phyloP scores from a whole-genome alignment of 1,140 invertebrate genomes.

The Ceratina japonica region DNA sequence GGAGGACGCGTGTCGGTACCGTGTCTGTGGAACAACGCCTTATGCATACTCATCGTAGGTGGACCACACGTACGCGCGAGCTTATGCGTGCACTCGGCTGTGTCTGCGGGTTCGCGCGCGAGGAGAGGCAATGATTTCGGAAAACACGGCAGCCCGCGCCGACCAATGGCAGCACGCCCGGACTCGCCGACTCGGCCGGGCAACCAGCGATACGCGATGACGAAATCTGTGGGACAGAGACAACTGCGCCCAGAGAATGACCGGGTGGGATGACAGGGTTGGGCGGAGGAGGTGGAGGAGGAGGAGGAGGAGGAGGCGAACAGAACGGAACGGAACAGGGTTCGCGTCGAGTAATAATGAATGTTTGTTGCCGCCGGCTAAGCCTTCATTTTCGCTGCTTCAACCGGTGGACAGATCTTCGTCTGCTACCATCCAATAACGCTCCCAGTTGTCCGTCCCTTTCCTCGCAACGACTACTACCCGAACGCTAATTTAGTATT shows the following conservation, averaged over 20 bases:
- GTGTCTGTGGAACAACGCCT: conserved; percentile 53
- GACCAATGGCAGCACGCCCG: conserved; percentile 66
- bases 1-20: conserved; percentile 1
- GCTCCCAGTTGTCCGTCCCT: neutral
- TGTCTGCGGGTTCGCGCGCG: conserved; percentile 51
- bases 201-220: conserved; percentile 67
- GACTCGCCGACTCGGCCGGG: conserved; percentile 42
- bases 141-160: conserved; percentile 61
- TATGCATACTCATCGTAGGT: conserved; percentile 61
- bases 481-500: conserved; percentile 13
- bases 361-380: conserved; percentile 68
- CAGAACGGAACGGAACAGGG: conserved; percentile 34
- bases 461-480: conserved; percentile 8
- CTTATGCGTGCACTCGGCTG: conserved; percentile 33
- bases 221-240: conserved; percentile 65
- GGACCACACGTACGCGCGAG: conserved; percentile 33
- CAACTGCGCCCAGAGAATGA: conserved; percentile 55
- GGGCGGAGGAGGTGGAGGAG: too few species aligned
- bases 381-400: conserved; percentile 69
- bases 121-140: conserved; percentile 71
- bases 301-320: too few species aligned
- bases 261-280: conserved; percentile 56
- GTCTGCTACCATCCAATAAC: conserved; percentile 26
- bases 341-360: conserved; percentile 70
- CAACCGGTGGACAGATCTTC: conserved; percentile 53